Evolutionary conservation across 1,140 invertebrate genomes (phyloP), one percentile per base, ranked within the genome.

Genomic region (Lordiphosa stackelbergi): DNA sequence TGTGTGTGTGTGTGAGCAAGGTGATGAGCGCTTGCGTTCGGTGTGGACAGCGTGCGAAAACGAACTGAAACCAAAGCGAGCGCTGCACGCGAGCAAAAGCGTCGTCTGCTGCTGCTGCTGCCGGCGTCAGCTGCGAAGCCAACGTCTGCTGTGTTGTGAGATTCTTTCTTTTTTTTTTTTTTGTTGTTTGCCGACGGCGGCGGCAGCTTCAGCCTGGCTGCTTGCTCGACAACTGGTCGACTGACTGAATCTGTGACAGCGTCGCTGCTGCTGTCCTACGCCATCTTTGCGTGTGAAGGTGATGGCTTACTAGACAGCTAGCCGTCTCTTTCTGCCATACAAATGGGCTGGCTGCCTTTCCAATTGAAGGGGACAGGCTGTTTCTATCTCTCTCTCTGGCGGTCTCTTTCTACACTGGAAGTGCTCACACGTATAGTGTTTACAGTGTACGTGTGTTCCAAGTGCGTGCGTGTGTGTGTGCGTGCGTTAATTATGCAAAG

Each of bases 51-150:
- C 75, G 77, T 72, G 71, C 78, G 60, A 83, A 83, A 84, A 74
- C 77, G 69, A 66, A 81, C 72, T 81, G 72, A 81, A 81, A 64
- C 59, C 59, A 66, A 74, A 81, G 72, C 64, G 77, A 68, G 69
- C 68, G 69, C 53, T 72, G 77, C 77, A 81, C 62, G 71, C 62
- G 49, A 79, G 71, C 75, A 81, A 79, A 74, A 79, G 75, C 70
- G 72, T 77, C 65, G 55, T 28, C 43, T 40, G 63, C 38, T 49
- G 54, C 53, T 48, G 54, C 9, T 59, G 49, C 45, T 45, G 74
- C 54, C 43, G 36, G 41, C 48, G 60, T 6, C 53, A 36, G 22
- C 53, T 53, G 42, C 43, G 34, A 42, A 38, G 69, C 11, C 69
- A 38, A 51, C 72, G 72, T 41, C 53, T 49, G 65, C 38, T 10